Evolutionary conservation across 64 coral and sea anemone species (phyloP).

Genomic region (Porites lutea): DNA sequence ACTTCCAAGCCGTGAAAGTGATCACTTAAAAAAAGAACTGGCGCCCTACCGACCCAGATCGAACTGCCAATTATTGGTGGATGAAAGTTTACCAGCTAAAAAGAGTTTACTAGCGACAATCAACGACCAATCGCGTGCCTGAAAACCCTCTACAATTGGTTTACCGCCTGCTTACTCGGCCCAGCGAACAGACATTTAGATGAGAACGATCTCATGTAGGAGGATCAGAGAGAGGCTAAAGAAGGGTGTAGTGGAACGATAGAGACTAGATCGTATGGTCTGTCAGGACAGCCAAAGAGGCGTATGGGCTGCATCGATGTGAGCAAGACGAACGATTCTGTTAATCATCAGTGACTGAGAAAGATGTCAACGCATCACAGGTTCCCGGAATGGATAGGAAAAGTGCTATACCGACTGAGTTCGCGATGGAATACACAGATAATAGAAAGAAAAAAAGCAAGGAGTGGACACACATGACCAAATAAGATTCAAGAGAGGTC

Average conservation of each 20-base stretch:
- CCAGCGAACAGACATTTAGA: conserved; percentile 6
- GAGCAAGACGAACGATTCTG: conserved; percentile 24
- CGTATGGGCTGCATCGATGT: conserved; percentile 1
- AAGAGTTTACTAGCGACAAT: conserved; percentile 10
- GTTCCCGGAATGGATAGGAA: background rate
- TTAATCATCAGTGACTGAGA: background rate
- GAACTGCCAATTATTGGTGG: conserved; percentile 3
- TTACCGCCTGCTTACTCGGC: conserved; percentile 8
- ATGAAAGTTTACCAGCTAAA: conserved; percentile 2
- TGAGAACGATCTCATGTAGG: conserved; percentile 29
- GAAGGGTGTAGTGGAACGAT: conserved; percentile 55
- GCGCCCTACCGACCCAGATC: background rate
- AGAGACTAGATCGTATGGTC: conserved; percentile 47
- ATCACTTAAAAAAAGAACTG: background rate
- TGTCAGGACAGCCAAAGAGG: conserved; percentile 28
- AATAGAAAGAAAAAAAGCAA: background rate
- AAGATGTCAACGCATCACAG: conserved; percentile 12
- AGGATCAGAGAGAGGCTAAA: conserved; percentile 14
- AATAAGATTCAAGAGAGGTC: background rate
- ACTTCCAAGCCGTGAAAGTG: background rate
- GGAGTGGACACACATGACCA: background rate
- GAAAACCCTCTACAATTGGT: conserved; percentile 59
- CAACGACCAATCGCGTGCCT: conserved; percentile 44
- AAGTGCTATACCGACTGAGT: background rate
- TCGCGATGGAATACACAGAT: too few relatives aligned